These are phyloP conservation scores for Leptodactylus fuscus DNA, from an alignment of 2,113 vertebrate species.

Conservation along the genomic window DNA sequence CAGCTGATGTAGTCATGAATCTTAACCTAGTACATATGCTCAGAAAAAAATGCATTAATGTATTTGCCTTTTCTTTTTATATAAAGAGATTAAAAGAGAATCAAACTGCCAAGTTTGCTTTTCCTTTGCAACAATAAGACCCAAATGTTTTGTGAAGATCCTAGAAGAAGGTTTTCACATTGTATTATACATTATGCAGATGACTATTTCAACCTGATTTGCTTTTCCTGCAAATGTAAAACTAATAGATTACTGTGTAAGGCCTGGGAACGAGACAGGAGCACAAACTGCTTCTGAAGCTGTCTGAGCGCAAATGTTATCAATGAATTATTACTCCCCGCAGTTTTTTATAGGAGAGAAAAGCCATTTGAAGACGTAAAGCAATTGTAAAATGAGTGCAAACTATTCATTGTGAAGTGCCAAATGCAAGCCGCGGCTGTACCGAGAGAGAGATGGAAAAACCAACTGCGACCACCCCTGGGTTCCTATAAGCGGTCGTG, in stretches of 20 bases:
- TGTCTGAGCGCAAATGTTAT: conserved; percentile 15
- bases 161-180: conserved; percentile 14
- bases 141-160: conserved; percentile 15
- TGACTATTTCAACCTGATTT: conserved; percentile 36
- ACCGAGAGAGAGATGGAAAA: background rate
- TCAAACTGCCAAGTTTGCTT: conserved; percentile 28
- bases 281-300: conserved; percentile 27
- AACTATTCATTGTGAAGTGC: conserved; percentile 14
- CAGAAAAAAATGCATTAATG: background rate
- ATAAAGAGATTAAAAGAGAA: background rate
- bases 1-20: too few relatives aligned
- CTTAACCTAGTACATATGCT: background rate
- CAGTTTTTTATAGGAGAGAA: conserved; percentile 8
- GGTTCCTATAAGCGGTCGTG: background rate
- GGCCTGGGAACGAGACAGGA: conserved; percentile 5
- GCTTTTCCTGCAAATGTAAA: conserved; percentile 35
- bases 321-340: conserved; percentile 31
- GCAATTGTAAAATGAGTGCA: conserved; percentile 19
- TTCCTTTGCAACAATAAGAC: background rate
- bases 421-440: background rate
- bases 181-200: conserved; percentile 36
- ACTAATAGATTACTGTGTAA: conserved; percentile 35
- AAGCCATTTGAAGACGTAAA: conserved; percentile 30
- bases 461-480: background rate
- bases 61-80: background rate